Conservation (phyloP, 2,888 invertebrate genomes). For the Lepeophtheirus nordmannii region DNA sequence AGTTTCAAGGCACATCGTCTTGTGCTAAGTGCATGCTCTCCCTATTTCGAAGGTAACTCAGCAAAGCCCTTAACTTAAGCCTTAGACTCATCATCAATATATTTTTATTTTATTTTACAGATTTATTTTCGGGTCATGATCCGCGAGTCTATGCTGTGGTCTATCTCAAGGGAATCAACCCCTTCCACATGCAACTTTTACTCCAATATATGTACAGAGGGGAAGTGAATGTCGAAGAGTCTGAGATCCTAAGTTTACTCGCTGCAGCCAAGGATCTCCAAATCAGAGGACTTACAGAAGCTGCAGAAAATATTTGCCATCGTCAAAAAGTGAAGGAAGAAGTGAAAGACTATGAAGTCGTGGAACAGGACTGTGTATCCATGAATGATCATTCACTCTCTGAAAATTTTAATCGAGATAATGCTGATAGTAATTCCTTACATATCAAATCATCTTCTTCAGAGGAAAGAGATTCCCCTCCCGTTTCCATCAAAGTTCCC, state of each 20-base stretch:
- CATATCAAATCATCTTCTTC: too few species aligned
- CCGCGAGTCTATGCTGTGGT: not conserved
- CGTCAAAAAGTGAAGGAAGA: not conserved
- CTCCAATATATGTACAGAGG: conserved; percentile 21
- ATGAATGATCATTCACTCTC: too few species aligned
- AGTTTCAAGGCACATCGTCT: conserved; percentile 12
- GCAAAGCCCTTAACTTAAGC: not conserved
- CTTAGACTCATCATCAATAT: not conserved
- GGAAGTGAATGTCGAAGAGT: conserved; percentile 22
- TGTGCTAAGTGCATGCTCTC: conserved; percentile 15
- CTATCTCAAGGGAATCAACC: conserved; percentile 21
- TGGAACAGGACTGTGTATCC: too few species aligned
- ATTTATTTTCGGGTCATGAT: not conserved
- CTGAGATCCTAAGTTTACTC: conserved; percentile 2
- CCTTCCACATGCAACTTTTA: conserved; percentile 15
- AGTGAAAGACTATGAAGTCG: too few species aligned
- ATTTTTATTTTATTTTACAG: too few species aligned
- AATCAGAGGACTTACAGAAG: conserved; percentile 1
- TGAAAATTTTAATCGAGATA: too few species aligned
- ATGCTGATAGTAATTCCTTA: too few species aligned
- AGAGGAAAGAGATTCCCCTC: too few species aligned
- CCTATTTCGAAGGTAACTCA: not conserved
- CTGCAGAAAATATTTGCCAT: not conserved
- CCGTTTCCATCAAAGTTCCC: too few species aligned
- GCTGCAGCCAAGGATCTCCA: conserved; percentile 11